Evolutionary conservation across 2,113 vertebrate species (phyloP).

Genomic region (Ginglymostoma cirratum): DNA sequence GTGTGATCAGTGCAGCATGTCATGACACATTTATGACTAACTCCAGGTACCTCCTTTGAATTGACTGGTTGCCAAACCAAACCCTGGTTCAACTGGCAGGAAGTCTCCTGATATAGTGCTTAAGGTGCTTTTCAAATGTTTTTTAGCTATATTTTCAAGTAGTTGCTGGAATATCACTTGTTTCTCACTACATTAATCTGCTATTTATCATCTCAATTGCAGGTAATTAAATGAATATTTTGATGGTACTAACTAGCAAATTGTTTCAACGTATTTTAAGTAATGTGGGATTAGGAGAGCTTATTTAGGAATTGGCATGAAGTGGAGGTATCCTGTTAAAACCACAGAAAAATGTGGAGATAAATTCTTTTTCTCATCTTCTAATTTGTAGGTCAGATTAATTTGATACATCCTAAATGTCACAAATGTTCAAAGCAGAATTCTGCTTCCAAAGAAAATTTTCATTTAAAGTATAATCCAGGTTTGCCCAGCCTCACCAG

Average conservation of each 20-base stretch:
- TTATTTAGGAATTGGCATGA: neutral
- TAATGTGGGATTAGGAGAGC: neutral
- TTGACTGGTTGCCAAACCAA: slow-evolving; percentile 22
- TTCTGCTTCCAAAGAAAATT: neutral
- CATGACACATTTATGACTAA: neutral
- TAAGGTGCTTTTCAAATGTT: neutral
- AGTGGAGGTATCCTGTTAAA: neutral
- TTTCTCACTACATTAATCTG: neutral
- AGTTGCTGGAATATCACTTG: too few relatives aligned
- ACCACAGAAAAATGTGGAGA: neutral
- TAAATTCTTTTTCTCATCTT: neutral
- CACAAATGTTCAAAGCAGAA: neutral
- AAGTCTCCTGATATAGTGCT: neutral
- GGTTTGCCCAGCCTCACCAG: neutral
- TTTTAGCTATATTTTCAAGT: neutral
- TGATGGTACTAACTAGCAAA: neutral
- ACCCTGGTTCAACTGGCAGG: neutral
- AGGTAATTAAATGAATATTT: neutral
- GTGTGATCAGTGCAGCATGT: neutral
- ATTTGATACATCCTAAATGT: neutral
- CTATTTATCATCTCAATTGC: neutral
- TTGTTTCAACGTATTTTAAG: too few relatives aligned
- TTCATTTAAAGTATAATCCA: neutral
- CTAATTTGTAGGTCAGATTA: neutral
- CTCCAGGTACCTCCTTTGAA: neutral